Conservation (phyloP, 2,888 invertebrate species). For the Incurvaria masculella region DNA sequence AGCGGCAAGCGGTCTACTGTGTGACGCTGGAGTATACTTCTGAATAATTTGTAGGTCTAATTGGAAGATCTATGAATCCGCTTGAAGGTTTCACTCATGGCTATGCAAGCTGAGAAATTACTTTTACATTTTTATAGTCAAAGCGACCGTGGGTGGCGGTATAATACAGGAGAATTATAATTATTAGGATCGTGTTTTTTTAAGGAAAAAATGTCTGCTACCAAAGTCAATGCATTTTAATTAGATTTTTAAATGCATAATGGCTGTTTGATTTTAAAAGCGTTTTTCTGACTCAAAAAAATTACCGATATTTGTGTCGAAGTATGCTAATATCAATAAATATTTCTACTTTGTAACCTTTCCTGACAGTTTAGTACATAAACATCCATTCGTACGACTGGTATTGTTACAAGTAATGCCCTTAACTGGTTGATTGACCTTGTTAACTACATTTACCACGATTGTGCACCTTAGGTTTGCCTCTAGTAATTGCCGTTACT, state of each 20-base stretch:
- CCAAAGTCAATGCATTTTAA: not conserved
- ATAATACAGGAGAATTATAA: not conserved
- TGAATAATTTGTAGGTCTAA: not conserved
- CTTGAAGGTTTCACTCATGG: not conserved
- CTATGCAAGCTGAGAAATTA: not conserved
- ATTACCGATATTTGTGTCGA: too few relatives aligned
- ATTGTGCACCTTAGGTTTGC: too few relatives aligned
- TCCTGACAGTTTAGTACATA: too few relatives aligned
- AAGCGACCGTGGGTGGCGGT: not conserved
- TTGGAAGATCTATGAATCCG: not conserved
- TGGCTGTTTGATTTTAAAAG: too few relatives aligned
- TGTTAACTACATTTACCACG: too few relatives aligned
- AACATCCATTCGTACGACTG: too few relatives aligned
- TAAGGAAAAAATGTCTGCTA: not conserved
- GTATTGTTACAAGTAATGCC: too few relatives aligned
- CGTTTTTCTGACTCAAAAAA: too few relatives aligned
- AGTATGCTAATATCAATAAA: too few relatives aligned
- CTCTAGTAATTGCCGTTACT: too few relatives aligned
- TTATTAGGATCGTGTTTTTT: not conserved
- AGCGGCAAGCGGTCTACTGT: conserved; percentile 34
- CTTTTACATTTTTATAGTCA: not conserved
- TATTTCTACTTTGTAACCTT: too few relatives aligned
- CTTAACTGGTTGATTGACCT: too few relatives aligned
- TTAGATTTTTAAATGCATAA: not conserved
- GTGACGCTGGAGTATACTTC: conserved; percentile 23